Evolutionary conservation across 2,113 vertebrate species (phyloP), one percentile per base, ranked within the genome.

Genomic region (Stegostoma tigrinum): DNA sequence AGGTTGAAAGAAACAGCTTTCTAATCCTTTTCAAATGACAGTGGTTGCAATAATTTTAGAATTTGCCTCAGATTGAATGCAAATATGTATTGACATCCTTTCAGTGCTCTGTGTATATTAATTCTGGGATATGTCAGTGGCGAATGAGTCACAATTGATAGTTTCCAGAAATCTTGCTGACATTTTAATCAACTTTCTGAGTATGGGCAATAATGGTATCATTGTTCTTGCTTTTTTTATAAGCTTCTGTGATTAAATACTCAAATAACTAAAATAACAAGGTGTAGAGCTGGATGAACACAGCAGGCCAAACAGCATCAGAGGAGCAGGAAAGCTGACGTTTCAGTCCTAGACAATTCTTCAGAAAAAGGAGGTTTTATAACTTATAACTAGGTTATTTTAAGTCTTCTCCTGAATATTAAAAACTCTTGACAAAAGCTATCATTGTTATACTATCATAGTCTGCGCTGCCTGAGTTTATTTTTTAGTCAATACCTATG

Each of bases 11-110:
- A 68, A 70, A 23, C 64, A 68, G 91, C 34, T 94, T 70, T 70
- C 38, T 94, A 67, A 70, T 67, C 91, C 91, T 94, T 34, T 24
- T n/a, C 64, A 68, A 94, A 94, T n/a, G 64, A n/a, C 21, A 67
- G 66, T 68, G 70, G 68, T 94, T 70, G 23, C 66, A 68, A 67
- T 68, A n/a, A 61, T 94, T 38, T 94, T 67, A 24, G 64, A 94
- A 94, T 94, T 67, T 94, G 45, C 23, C 64, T 30, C 21, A 10
- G 91, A 68, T 68, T 94, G 91, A 94, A 45, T 68, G 21, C 21
- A 21, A 94, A 94, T 4, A 67, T 68, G 42, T 94, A 45, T 89
- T 68, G 91, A 68, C 34, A 38, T 66, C 21, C 66, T 68, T 68
- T 67, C n/a, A 68, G 45, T 94, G 21, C 70, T 42, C n/a, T 66